These are phyloP conservation scores for Cochlearius cochlearius DNA, from an alignment of 2,113 vertebrate species.

Conservation along the genomic window DNA sequence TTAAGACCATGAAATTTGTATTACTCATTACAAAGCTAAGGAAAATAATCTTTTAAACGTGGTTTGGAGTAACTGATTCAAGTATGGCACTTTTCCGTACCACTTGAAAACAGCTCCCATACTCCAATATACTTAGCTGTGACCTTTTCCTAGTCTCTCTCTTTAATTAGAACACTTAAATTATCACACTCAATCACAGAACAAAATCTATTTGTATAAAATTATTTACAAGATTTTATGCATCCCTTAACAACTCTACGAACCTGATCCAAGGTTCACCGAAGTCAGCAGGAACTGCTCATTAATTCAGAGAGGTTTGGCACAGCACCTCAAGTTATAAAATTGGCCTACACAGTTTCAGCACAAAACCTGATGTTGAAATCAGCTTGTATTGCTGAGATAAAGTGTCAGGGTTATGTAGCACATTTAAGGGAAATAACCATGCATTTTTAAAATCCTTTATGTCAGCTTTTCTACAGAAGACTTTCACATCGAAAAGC, in stretches of 20 bases:
- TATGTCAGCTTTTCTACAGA: background rate
- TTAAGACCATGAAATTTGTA: background rate
- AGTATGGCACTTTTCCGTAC: background rate
- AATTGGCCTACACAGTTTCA: background rate
- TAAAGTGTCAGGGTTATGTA: background rate
- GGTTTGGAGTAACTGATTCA: background rate
- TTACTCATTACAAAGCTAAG: background rate
- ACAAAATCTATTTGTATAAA: slow-evolving; percentile 60
- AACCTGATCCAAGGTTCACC: slow-evolving; percentile 4
- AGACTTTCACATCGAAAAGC: background rate
- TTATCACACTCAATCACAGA: slow-evolving; percentile 58
- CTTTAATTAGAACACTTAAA: slow-evolving; percentile 58
- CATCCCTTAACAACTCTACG: background rate
- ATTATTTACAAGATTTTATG: slow-evolving; percentile 47
- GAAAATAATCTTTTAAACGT: background rate
- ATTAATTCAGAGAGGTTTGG: slow-evolving; percentile 29
- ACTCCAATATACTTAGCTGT: slow-evolving; percentile 58
- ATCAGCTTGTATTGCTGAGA: background rate
- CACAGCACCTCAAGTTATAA: background rate
- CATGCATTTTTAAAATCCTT: background rate
- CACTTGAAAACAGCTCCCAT: slow-evolving; percentile 39
- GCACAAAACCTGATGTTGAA: slow-evolving; percentile 16
- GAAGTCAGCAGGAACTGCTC: slow-evolving; percentile 15
- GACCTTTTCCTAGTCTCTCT: slow-evolving; percentile 55
- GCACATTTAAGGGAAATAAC: background rate